Evolutionary conservation across 2,113 vertebrate species (phyloP), one percentile per base, ranked within the genome.

Genomic region (Coracopsis vasa): DNA sequence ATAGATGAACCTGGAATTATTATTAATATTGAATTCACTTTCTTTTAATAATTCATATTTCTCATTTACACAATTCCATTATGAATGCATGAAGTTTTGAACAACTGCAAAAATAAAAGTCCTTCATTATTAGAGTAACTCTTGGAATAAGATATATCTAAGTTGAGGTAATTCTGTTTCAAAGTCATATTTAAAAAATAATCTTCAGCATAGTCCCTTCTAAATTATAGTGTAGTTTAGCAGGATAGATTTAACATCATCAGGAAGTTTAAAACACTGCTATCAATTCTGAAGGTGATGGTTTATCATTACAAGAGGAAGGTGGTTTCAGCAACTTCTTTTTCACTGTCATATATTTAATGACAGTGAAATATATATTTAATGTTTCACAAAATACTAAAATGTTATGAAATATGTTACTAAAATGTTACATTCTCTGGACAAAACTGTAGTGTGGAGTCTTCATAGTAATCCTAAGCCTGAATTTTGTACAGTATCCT

Each of bases 1-100:
- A 88, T 23, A 81, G 75, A 85, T 79, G 25, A 75, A 75, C 14
- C 7, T 58, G 28, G 16, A 71, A 67, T 88, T 71, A 64, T 60
- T 31, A 71, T n/a, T 56, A 92, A 92, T 62, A 61, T 88, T 62
- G 60, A 88, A 93, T 88, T 96, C 60, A 86, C 13, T 93, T 95
- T 80, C 5, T 23, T 90, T 86, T 91, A 85, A 75, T 83, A 73
- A 90, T 82, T 81, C 44, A 16, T 54, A 42, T n/a, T 80, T 48
- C 13, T 91, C 60, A 95, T 83, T 90, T 94, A 48, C 75, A 75
- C 56, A 86, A 93, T 79, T 93, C 20, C 18, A 58, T 64, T 54
- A 62, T 66, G 60, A 94, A 94, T 44, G 28, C 28, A 56, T 83
- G 31, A 37, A 37, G 15, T 81, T 73, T 86, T 90, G 44, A 96